Base-by-base conservation (phyloP, 2,888 invertebrate genomes). In the Gnatocerus cornutus region DNA sequence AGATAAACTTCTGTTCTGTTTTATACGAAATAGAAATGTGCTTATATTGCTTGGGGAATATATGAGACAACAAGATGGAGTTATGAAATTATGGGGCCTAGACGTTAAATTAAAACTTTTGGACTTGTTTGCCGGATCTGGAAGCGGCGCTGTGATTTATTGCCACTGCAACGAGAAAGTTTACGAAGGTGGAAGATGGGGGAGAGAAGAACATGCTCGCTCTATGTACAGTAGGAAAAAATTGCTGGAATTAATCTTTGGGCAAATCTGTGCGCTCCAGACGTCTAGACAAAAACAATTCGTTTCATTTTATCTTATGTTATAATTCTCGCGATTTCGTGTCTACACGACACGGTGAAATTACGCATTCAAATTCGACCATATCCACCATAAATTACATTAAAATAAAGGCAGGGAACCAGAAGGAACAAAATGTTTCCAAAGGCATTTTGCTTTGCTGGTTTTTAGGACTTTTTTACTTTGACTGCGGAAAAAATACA, bases 1-100 rank as follows among this genome's bases (percentile, higher is more conserved):
- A 80, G 81, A 82, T 82, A 82, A 82, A 46, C 50, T 56, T 65
- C 43, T 30, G 66, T 16, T 41, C 45, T n/a, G 53, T 33, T 50
- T 53, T 43, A 52, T 46, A 45, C 46, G 45, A 68, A 68, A 61
- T 61, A 53, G 61, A 56, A 68, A 68, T 61, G 53, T 41, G 55
- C 56, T 55, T 48, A 10, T 41, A 43, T 41, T 21, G 43, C 48
- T 27, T 12, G 2, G 45, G 48, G 48, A 46, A 65, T 67, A 59
- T 52, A 41, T 50, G 67, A 52, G 67, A 67, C 67, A 73, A 70
- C 74, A 71, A 63, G 70, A 68, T 71, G 64, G 68, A 70, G 70
- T 70, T 70, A 70, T 70, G 70, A 55, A 70, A 70, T 66, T 70
- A 66, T 66, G 66, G 62, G 55, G 63, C 30, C 43, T 21, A 58